Evolutionary conservation across 2,888 invertebrate genomes (phyloP), one percentile per base, ranked within the genome.

Genomic region (Dryocosmus kuriphilus): DNA sequence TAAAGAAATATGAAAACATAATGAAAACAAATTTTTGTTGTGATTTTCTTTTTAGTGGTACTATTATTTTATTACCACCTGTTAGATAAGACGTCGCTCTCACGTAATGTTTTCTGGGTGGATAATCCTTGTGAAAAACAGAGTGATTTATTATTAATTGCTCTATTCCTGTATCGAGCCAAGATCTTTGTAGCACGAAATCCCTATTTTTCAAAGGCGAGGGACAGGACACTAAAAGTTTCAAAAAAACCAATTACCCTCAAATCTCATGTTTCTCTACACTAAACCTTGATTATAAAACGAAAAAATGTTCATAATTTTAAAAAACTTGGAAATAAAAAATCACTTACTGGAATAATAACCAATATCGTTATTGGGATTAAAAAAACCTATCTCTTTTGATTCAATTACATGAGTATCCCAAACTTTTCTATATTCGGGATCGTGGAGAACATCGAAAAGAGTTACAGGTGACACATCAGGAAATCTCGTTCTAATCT

Each of bases 331-430:
- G 14, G 1, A n/a, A 16, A n/a, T 41, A 19, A 7, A 30, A 30
- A 71, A 32, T 67, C 80, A 94, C 94, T 94, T 89, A 97, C 97
- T 94, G 82, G 97, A 96, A 92, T 98, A 98, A 91, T 98, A 98
- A 61, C 97, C 97, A 82, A 98, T 95, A 92, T 98, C 98, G 89
- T 98, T 98, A 92, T 97, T 98, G 35, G 97, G 97, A 93, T 98
- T 97, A 88, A 98, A 94, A 90, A 95, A 96, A 11, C 98, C 98
- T 79, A 98, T 97, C 90, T 98, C 97, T 87, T 95, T 95, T 0
- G 97, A 95, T 67, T 96, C 95, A 83, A 97, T 92, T 97, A 98
- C 97, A 91, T 97, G 96, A 73, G 96, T 95, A 92, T 98, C 98
- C 98, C 98, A 98, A 84, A 96, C 95, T 88, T 95, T 95, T 81